A percentile compares a stretch with the other conserved stretches of the same genome.
These are phyloP conservation scores for Ophion costatus DNA, from an alignment of 2,888 invertebrate genomes.

Conservation along the genomic window DNA sequence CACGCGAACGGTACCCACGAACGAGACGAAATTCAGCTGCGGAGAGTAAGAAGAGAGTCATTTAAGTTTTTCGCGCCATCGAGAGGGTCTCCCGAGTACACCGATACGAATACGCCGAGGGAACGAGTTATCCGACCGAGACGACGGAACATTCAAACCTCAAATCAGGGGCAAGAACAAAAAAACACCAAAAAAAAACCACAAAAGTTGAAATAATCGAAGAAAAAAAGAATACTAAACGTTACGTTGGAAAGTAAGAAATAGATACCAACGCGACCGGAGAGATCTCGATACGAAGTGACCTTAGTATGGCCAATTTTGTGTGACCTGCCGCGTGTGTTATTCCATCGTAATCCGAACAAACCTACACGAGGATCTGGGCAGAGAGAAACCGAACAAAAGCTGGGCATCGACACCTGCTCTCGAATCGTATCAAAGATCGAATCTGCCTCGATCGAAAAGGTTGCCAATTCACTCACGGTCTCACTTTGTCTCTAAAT, in stretches of 20 bases:
- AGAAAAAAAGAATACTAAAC: constrained; percentile 57
- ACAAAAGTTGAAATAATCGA: constrained; percentile 31
- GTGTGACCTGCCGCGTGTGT: constrained; percentile 46
- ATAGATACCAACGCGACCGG: constrained; percentile 52
- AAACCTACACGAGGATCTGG: background rate
- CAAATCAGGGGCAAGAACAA: constrained; percentile 7
- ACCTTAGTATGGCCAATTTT: constrained; percentile 53
- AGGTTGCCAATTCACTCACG: background rate
- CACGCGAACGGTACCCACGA: constrained; percentile 14
- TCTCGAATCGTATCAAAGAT: background rate
- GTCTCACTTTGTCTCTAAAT: constrained; percentile 7
- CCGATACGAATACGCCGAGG: constrained; percentile 41
- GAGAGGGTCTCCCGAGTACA: constrained; percentile 39
- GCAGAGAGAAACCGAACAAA: background rate
- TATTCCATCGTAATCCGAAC: constrained; percentile 37
- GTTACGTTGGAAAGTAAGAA: constrained; percentile 48
- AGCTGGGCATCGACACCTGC: background rate
- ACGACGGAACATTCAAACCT: constrained; percentile 51
- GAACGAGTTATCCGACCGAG: constrained; percentile 64
- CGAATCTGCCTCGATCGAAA: background rate
- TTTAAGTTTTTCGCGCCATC: constrained; percentile 68
- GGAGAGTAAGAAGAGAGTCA: constrained; percentile 22
- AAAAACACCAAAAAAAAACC: constrained; percentile 45
- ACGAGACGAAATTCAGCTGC: constrained; percentile 2
- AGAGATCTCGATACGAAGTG: constrained; percentile 57